Percentiles rank a stretch among this genome's conserved stretches.
phyloP scores from a whole-genome alignment of 2,888 invertebrate species.

The Globia sparganii region DNA sequence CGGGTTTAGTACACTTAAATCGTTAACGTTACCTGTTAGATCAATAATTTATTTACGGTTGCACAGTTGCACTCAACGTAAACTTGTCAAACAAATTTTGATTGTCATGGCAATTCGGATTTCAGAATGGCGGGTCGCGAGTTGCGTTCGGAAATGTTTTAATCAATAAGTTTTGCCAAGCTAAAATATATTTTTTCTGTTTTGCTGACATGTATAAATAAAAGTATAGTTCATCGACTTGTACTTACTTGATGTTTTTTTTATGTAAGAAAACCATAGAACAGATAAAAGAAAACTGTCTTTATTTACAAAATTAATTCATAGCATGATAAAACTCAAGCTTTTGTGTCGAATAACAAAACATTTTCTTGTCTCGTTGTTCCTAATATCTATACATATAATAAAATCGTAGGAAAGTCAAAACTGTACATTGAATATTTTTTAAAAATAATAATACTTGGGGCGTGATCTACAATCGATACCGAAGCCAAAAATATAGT shows the following conservation, averaged over 20 bases:
- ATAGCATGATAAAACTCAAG: neutral
- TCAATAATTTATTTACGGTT: slow-evolving; percentile 75
- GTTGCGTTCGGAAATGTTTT: slow-evolving; percentile 55
- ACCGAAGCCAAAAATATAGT: no score
- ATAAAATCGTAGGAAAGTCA: no score
- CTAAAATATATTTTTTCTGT: neutral
- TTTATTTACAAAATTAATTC: neutral
- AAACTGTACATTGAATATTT: no score
- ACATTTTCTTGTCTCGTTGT: neutral
- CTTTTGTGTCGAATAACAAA: neutral
- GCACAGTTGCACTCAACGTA: slow-evolving; percentile 67
- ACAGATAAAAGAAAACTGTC: neutral
- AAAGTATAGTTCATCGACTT: neutral
- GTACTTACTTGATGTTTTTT: neutral
- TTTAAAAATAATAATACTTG: no score
- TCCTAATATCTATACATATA: no score
- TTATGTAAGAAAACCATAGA: neutral
- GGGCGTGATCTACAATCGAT: no score
- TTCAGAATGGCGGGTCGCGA: slow-evolving; percentile 44
- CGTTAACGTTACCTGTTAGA: slow-evolving; percentile 77
- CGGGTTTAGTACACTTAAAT: slow-evolving; percentile 64
- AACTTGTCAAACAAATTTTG: slow-evolving; percentile 68
- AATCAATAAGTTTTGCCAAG: slow-evolving; percentile 4
- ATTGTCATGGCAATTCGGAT: slow-evolving; percentile 67
- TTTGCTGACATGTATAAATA: neutral